Evolutionary conservation across 1,140 invertebrate species (phyloP).

Genomic region (Tetragnatha versicolor): DNA sequence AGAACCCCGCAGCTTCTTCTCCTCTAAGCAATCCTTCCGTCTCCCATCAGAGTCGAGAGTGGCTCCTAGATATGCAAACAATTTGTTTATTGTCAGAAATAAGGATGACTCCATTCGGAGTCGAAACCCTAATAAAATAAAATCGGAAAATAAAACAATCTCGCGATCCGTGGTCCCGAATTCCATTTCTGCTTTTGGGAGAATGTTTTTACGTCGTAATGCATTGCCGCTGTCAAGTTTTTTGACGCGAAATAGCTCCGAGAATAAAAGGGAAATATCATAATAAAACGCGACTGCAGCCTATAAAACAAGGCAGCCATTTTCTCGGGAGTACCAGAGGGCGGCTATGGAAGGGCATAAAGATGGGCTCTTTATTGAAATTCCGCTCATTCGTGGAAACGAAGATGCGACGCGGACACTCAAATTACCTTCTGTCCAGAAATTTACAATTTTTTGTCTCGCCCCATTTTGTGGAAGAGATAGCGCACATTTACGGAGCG

Average conservation of each 20-base stretch:
- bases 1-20: too few species aligned
- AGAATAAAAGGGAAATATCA: slow-evolving; percentile 55
- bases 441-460: slow-evolving; percentile 2
- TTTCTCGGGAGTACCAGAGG: slow-evolving; percentile 20
- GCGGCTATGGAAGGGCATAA: slow-evolving; percentile 49
- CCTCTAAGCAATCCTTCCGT: slow-evolving; percentile 1
- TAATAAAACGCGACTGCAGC: slow-evolving; percentile 49
- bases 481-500: too few species aligned
- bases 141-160: slow-evolving; percentile 48
- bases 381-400: slow-evolving; percentile 35
- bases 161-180: slow-evolving; percentile 26
- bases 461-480: not conserved
- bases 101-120: slow-evolving; percentile 41
- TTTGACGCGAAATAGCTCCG: slow-evolving; percentile 49
- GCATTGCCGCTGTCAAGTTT: slow-evolving; percentile 52
- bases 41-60: not conserved
- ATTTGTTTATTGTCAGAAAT: slow-evolving; percentile 53
- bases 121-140: slow-evolving; percentile 39
- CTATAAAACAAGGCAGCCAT: slow-evolving; percentile 53
- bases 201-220: slow-evolving; percentile 47
- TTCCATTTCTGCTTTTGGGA: slow-evolving; percentile 39
- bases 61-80: slow-evolving; percentile 35
- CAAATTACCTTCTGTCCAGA: slow-evolving; percentile 10
- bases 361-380: slow-evolving; percentile 51
- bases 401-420: slow-evolving; percentile 26